Conservation (phyloP, 2,113 vertebrate species). For the Plecturocebus donacophilus region DNA sequence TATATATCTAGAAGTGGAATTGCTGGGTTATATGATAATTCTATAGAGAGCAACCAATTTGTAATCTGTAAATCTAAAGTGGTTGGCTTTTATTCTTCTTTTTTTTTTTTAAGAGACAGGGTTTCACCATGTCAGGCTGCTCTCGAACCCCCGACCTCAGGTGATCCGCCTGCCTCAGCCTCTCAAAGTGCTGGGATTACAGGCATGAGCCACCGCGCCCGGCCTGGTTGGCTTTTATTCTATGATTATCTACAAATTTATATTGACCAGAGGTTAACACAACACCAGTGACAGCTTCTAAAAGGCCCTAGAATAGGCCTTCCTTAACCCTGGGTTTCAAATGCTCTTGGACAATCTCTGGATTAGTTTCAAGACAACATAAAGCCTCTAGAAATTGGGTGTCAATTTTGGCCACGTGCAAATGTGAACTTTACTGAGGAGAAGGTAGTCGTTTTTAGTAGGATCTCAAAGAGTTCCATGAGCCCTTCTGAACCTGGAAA, state of each 20-base stretch:
- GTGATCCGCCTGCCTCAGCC: too few relatives aligned
- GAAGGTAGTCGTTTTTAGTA: not conserved
- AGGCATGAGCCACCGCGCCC: too few relatives aligned
- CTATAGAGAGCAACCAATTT: not conserved
- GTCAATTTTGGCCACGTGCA: not conserved
- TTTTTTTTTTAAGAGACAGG: too few relatives aligned
- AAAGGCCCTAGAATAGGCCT: not conserved
- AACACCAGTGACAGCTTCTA: not conserved
- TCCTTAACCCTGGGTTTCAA: not conserved
- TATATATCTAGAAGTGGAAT: too few relatives aligned
- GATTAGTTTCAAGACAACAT: not conserved
- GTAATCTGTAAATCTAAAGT: not conserved
- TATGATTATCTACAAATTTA: not conserved
- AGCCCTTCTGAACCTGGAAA: not conserved
- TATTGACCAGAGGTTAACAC: not conserved
- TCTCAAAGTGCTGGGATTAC: too few relatives aligned
- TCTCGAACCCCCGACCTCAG: too few relatives aligned
- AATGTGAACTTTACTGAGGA: not conserved
- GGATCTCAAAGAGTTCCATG: not conserved
- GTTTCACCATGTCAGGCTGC: too few relatives aligned
- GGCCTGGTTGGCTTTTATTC: not conserved
- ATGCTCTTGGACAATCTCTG: not conserved
- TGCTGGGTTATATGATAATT: too few relatives aligned
- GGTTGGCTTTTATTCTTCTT: not conserved
- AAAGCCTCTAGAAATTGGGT: not conserved